Evolutionary conservation across 2,113 vertebrate species (phyloP).

Genomic region (Columba livia): DNA sequence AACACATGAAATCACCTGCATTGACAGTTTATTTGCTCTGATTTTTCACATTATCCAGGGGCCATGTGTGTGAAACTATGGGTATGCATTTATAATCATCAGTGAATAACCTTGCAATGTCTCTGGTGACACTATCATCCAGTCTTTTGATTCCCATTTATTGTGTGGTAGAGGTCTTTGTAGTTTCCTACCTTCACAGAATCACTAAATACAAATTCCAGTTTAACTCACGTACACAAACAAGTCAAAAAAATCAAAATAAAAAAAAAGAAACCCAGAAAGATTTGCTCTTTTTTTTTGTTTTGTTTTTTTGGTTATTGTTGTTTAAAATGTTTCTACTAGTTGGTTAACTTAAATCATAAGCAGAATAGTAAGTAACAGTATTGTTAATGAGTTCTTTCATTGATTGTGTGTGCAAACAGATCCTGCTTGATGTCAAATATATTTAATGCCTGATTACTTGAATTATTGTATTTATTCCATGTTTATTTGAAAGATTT

Average conservation of each 20-base stretch:
- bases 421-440: not conserved
- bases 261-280: not conserved
- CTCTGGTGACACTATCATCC: not conserved
- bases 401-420: not conserved
- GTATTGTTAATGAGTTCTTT: not conserved
- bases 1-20: not conserved
- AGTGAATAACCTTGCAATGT: not conserved
- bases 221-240: not conserved
- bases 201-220: not conserved
- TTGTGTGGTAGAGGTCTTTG: not conserved
- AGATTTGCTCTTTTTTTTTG: too few species aligned
- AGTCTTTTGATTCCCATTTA: not conserved
- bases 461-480: not conserved
- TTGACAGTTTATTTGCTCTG: not conserved
- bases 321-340: not conserved
- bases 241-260: not conserved
- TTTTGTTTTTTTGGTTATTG: too few species aligned
- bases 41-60: not conserved
- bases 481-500: not conserved
- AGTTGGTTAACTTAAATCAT: not conserved
- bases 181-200: not conserved
- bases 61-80: not conserved
- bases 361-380: not conserved
- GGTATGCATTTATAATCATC: not conserved
- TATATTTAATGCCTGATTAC: not conserved